Base-by-base conservation (phyloP, 2,888 invertebrate genomes). In the Ormyrus rosae region DNA sequence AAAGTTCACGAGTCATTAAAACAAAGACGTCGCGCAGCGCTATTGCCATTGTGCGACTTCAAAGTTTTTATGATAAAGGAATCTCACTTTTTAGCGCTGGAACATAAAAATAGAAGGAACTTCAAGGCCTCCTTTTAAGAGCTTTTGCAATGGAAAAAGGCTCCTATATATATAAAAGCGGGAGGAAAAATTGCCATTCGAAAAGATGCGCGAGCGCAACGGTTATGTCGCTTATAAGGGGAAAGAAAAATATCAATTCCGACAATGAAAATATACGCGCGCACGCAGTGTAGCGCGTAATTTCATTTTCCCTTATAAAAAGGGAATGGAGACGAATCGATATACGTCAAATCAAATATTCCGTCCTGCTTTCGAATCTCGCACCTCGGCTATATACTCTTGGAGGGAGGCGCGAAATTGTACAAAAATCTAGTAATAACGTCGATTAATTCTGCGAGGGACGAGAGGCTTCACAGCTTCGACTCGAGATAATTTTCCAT, bases 261-360 rank as follows among this genome's bases (percentile, higher is more conserved):
- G 46, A 46, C 11, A 10, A 53, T 13, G 34, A 55, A 68, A 46
- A 19, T 19, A n/a, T 48, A 13, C 8, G 58, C n/a, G 11, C 53
- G 56, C 9, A 46, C 45, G n/a, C 56, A 45, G 9, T 19, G 50
- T 71, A 50, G 51, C 60, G 19, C 34, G 70, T 71, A 71, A 60
- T 71, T 71, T 60, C 11, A 60, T 60, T 19, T 60, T 11, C 5
- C 51, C 34, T 50, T 19, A 19, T 51, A 71, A 71, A 63, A 50
- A 71, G 61, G 19, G 60, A 19, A 60, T 58, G 51, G 51, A 65
- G 13, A 19, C 50, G 71, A 69, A 71, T 71, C 53, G 61, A 71
- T 71, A 45, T 19, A 13, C 19, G 19, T 48, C 61, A 50, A 53
- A 71, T 71, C 34, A 61, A 71, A 63, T 61, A 71, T 71, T 61